A percentile compares a stretch with the other conserved stretches of the same genome.
These are phyloP conservation scores for Chaetura pelagica DNA, from an alignment of 2,113 vertebrate genomes.

Conservation along the genomic window DNA sequence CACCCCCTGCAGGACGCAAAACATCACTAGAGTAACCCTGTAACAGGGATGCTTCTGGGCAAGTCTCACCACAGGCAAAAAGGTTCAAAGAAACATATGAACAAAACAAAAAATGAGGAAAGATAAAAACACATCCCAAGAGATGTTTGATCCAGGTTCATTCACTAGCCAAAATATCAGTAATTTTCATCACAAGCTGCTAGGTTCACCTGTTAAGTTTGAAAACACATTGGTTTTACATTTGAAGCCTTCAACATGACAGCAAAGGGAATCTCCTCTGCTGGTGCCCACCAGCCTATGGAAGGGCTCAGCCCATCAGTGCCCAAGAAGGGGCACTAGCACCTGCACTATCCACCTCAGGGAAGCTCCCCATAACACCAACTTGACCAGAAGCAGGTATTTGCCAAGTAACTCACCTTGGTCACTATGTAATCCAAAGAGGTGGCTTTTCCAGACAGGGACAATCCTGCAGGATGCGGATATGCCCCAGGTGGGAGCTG, in stretches of 20 bases:
- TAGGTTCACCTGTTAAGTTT: background rate
- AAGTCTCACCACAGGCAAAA: background rate
- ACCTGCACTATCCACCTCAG: background rate
- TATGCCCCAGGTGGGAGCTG: background rate
- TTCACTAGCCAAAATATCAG: background rate
- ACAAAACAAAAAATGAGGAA: background rate
- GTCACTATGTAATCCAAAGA: background rate
- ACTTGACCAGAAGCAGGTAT: background rate
- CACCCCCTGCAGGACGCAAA: background rate
- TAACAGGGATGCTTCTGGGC: background rate
- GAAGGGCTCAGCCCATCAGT: background rate
- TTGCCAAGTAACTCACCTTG: background rate
- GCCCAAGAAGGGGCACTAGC: background rate
- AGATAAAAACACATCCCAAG: background rate
- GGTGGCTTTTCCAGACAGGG: background rate
- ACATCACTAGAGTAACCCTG: background rate
- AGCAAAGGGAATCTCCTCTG: background rate
- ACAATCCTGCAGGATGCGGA: background rate
- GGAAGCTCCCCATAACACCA: background rate
- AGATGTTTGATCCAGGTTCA: background rate
- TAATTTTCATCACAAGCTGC: background rate
- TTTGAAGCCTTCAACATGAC: background rate
- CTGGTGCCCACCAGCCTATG: background rate
- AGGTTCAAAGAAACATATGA: background rate
- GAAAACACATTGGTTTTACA: background rate